Conservation (phyloP, 2,113 vertebrate species). For the Tupaia tana region DNA sequence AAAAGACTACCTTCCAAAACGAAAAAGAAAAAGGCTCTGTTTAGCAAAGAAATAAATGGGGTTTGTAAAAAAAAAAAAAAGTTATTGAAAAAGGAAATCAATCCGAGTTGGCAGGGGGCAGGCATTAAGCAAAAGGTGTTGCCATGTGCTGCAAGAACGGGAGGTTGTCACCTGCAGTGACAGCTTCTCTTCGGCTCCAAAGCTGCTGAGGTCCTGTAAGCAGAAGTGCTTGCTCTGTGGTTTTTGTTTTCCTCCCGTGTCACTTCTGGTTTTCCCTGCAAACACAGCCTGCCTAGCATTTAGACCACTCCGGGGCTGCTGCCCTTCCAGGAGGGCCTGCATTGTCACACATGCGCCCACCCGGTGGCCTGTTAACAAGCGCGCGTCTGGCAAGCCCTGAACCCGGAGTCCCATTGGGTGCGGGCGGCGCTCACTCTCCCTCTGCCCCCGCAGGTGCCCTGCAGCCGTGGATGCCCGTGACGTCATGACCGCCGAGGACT, state of each 20-base stretch:
- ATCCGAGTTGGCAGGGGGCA: neutral
- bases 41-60: neutral
- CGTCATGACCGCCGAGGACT: constrained; percentile 99
- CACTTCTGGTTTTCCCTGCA: constrained; percentile 59
- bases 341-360: neutral
- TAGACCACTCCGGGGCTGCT: neutral
- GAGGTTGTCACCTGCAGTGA: neutral
- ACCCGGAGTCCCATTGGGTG: fast-evolving
- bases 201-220: neutral
- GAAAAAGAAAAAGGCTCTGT: neutral
- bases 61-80: neutral
- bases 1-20: neutral
- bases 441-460: constrained; percentile 83
- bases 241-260: neutral
- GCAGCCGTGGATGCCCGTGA: constrained; percentile 93
- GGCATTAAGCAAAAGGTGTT: neutral
- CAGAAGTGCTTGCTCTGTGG: constrained; percentile 9
- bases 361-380: neutral
- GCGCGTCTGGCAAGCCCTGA: neutral
- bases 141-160: neutral
- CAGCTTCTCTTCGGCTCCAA: neutral
- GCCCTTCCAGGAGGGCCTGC: neutral
- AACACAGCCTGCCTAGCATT: neutral
- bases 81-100: neutral
- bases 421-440: neutral